Evolutionary conservation across 1,140 invertebrate species (phyloP).

Genomic region (Asobara japonica): DNA sequence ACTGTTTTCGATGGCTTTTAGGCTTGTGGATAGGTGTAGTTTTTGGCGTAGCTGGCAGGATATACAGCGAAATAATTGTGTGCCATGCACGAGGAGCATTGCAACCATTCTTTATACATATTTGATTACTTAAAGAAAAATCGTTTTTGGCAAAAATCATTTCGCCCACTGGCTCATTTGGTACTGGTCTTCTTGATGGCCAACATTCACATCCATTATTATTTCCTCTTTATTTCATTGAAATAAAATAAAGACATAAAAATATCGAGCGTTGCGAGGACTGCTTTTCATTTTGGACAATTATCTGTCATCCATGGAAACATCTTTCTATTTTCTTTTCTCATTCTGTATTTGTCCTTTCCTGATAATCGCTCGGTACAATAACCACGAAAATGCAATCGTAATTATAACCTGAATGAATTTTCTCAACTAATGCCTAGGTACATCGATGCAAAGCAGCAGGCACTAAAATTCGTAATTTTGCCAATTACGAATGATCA

Average conservation of each 20-base stretch:
- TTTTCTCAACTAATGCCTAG: constrained; percentile 11
- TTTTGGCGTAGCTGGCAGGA: constrained; percentile 28
- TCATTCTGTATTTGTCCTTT: too few relatives aligned
- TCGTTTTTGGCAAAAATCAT: background rate
- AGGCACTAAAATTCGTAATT: constrained; percentile 16
- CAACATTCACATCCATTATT: background rate
- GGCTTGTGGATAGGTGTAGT: background rate
- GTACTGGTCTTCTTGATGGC: background rate
- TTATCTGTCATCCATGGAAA: background rate
- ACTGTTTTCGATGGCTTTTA: constrained; percentile 10
- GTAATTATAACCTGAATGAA: constrained; percentile 6
- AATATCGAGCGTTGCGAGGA: constrained; percentile 9
- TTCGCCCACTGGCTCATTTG: background rate
- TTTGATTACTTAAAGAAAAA: background rate
- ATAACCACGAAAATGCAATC: constrained; percentile 24
- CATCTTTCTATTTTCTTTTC: background rate
- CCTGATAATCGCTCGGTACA: background rate
- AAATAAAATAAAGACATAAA: background rate
- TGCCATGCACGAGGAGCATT: constrained; percentile 8
- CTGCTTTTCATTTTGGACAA: constrained; percentile 19
- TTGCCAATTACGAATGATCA: background rate
- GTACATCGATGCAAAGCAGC: constrained; percentile 26
- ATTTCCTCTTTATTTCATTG: background rate
- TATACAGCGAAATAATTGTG: constrained; percentile 5
- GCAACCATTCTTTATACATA: constrained; percentile 6